A percentile compares a stretch with the other conserved stretches of the same genome.
Conservation (phyloP, 1,140 invertebrate species). For the Scaptomyza graminum region DNA sequence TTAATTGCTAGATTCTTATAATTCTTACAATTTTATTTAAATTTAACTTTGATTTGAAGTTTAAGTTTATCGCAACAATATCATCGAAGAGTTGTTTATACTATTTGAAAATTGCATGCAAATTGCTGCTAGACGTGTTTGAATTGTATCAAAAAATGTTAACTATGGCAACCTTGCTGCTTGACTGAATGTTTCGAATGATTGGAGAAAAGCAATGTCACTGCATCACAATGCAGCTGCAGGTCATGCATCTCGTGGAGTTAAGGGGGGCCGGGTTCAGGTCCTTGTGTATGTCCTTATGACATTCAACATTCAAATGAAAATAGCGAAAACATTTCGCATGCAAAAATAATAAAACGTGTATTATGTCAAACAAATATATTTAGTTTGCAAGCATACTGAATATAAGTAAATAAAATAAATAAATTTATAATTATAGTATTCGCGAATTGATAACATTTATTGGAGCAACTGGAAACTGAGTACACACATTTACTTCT, state of each 20-base stretch:
- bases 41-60: neutral
- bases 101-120: conserved; percentile 37
- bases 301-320: conserved; percentile 3
- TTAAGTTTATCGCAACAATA: neutral
- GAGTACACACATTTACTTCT: conserved; percentile 80
- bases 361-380: no score
- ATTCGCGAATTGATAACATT: conserved; percentile 11
- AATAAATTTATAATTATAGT: conserved; percentile 6
- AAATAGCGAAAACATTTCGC: conserved; percentile 42
- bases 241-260: neutral
- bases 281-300: conserved; percentile 6
- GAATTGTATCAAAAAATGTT: conserved; percentile 14
- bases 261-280: neutral
- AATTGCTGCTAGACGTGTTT: conserved; percentile 18
- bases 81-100: neutral
- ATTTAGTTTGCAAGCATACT: neutral
- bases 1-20: no score
- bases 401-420: conserved; percentile 1
- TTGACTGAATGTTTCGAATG: conserved; percentile 2
- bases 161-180: neutral
- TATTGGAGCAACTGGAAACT: conserved; percentile 55
- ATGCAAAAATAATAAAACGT: conserved; percentile 44
- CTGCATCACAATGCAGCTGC: conserved; percentile 5
- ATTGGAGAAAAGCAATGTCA: neutral
- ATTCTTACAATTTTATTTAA: no score